Evolutionary conservation across 2,888 invertebrate species (phyloP).

Genomic region (Hanleya hanleyi): DNA sequence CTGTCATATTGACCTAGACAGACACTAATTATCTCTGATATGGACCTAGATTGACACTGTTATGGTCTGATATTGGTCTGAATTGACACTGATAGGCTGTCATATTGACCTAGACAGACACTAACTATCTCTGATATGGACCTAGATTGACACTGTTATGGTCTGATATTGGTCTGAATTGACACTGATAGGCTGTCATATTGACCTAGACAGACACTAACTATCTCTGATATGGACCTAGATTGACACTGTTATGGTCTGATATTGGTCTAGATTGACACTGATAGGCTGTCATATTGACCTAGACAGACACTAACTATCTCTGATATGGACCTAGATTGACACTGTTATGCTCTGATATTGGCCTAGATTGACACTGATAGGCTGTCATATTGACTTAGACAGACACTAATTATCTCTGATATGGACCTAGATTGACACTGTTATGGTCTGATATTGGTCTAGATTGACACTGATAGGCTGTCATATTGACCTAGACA

Average conservation of each 20-base stretch:
- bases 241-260: neutral
- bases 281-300: neutral
- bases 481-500: neutral
- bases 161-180: neutral
- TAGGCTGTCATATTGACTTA: neutral
- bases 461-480: neutral
- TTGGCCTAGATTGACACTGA: neutral
- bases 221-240: neutral
- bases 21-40: neutral
- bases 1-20: neutral
- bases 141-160: neutral
- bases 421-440: neutral
- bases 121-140: neutral
- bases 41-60: neutral
- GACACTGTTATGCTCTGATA: neutral
- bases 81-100: neutral
- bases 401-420: neutral
- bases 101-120: neutral
- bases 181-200: neutral
- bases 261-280: neutral
- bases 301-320: neutral
- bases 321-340: neutral
- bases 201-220: neutral
- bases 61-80: neutral
- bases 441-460: neutral